phyloP scores from a whole-genome alignment of 2,113 vertebrate genomes.

The Garra rufa region DNA sequence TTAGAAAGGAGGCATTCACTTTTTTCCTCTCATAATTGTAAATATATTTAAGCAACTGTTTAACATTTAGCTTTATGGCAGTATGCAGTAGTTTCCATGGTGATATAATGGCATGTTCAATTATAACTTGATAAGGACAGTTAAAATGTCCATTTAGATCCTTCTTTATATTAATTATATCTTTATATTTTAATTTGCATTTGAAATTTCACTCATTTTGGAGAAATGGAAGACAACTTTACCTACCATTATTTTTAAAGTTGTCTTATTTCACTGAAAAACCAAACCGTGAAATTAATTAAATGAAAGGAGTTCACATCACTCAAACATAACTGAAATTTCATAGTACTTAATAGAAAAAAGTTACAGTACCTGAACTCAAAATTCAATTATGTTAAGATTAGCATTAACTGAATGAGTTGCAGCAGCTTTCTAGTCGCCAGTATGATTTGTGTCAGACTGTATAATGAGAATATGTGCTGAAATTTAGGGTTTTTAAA shows the following conservation, averaged over 20 bases:
- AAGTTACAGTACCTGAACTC: no score
- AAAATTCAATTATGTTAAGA: no score
- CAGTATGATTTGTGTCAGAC: no score
- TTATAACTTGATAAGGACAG: conserved; percentile 57
- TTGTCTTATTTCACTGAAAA: no score
- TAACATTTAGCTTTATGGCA: conserved; percentile 16
- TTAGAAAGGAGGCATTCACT: background rate
- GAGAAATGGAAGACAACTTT: background rate
- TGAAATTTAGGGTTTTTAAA: no score
- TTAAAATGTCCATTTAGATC: conserved; percentile 15
- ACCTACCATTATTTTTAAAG: background rate
- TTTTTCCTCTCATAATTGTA: background rate
- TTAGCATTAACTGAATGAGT: no score
- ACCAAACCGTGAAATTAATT: no score
- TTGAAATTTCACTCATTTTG: background rate
- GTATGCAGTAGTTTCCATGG: conserved; percentile 66
- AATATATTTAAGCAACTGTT: background rate
- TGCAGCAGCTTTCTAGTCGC: no score
- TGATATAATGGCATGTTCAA: conserved; percentile 61
- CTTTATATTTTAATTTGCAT: background rate
- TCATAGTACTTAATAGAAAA: no score
- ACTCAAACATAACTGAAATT: no score
- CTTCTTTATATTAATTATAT: background rate
- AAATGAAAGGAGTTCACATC: no score
- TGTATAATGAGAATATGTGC: no score